Conservation (phyloP, 2,113 vertebrate genomes). For the Agapornis roseicollis region DNA sequence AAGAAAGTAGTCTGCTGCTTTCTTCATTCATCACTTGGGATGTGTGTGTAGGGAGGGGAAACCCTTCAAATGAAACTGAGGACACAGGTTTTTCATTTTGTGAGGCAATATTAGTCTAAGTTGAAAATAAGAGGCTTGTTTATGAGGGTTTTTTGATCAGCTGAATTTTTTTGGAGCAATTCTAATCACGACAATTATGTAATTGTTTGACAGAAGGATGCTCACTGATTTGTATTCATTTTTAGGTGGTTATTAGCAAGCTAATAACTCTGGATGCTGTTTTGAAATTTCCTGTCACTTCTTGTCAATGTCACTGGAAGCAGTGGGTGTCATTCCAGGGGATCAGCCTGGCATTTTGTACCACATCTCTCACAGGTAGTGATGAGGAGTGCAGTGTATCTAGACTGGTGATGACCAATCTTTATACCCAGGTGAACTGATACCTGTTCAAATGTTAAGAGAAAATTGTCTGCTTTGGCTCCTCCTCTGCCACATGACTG, state of each 20-base stretch:
- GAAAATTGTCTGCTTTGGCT: neutral
- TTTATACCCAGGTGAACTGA: neutral
- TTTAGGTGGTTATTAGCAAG: neutral
- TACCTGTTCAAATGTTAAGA: neutral
- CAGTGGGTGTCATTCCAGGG: neutral
- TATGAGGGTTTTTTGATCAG: neutral
- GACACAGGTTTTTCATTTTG: neutral
- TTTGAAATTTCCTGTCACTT: constrained; percentile 5
- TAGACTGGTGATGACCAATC: neutral
- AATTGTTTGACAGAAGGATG: neutral
- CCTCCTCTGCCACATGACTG: neutral
- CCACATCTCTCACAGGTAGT: neutral
- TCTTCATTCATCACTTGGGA: neutral
- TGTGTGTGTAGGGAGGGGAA: neutral
- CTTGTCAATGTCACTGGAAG: neutral
- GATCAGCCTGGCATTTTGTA: neutral
- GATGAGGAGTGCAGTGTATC: neutral
- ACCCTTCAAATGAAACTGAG: neutral
- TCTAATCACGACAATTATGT: neutral
- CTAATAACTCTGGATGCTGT: neutral
- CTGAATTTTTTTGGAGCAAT: neutral
- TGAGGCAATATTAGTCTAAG: neutral
- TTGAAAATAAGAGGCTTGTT: neutral
- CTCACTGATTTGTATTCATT: neutral
- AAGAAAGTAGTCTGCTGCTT: neutral